Base-by-base conservation (phyloP, 92 coral and sea anemone species). In the Actinernus sp. region DNA sequence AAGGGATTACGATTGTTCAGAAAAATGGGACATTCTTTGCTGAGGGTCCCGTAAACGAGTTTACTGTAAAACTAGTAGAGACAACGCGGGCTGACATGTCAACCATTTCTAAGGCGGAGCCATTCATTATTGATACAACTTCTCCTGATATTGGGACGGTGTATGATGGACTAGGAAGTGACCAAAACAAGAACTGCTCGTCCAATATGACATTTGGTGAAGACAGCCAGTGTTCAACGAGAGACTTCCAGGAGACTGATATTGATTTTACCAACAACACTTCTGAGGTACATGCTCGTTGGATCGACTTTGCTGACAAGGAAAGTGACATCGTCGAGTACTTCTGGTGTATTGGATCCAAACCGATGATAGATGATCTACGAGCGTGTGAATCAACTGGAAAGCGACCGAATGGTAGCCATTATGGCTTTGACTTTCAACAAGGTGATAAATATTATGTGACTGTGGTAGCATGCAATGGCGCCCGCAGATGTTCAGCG, bases 101-200 rank as follows among this genome's bases (percentile, higher is more conserved):
- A 16, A 89, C 97, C 11, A 73, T 63, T 16, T 87, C 97, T n/a
- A 51, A 68, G 11, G 83, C 97, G n/a, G 78, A 83, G 45, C 78
- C 99, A 12, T 91, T 95, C 63, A 79, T 89, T 25, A 85, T 95
- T 26, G 99, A 95, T 62, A 62, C 93, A 13, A 84, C 95, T 18
- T 65, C 99, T 20, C 99, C 99, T 6, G 92, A 65, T 62, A 60
- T 51, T 51, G 69, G 99, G 11, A 49, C 72, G 12, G 92, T 95
- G 14, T 91, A 91, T 71, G 98, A 95, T 58, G 99, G 99, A 6
- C 39, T 95, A 1, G 99, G 99, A 13, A 87, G 95, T 44, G 92
- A 95, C 32, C 90, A 51, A 55, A 65, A 82, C 7, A 65, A 29
- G 39, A 95, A 95, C 78, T 95, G 99, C 46, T 95, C 99, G 6